Evolutionary conservation across 1,140 invertebrate genomes (phyloP).

Genomic region (Brachionus plicatilis): DNA sequence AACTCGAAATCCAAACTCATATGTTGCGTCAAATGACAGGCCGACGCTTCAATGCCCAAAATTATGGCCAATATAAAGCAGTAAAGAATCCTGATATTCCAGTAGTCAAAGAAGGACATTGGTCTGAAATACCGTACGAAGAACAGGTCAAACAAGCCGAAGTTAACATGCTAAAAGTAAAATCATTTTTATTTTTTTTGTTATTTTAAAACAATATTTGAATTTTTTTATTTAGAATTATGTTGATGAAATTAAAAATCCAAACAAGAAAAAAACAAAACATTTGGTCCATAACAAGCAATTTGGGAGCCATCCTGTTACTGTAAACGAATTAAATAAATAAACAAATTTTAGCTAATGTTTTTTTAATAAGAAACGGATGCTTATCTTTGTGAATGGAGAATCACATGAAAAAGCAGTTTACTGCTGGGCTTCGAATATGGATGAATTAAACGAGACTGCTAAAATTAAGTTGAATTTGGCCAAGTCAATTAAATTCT

Average conservation of each 20-base stretch:
- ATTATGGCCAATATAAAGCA: background rate
- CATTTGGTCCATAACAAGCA: background rate
- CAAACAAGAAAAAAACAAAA: constrained; percentile 45
- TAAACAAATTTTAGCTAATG: background rate
- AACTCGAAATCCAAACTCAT: constrained; percentile 55
- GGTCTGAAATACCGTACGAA: constrained; percentile 50
- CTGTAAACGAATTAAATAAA: constrained; percentile 43
- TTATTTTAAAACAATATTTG: background rate
- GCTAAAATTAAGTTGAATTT: constrained; percentile 49
- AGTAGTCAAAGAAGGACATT: constrained; percentile 52
- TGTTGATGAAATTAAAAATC: constrained; percentile 47
- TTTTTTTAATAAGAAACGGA: constrained; percentile 48
- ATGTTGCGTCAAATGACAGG: constrained; percentile 54
- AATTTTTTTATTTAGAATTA: constrained; percentile 44
- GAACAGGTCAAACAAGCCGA: constrained; percentile 47
- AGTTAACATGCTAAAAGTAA: constrained; percentile 52
- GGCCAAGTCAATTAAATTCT: constrained; percentile 48
- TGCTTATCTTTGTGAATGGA: constrained; percentile 52
- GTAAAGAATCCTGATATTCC: constrained; percentile 47
- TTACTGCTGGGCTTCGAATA: constrained; percentile 51
- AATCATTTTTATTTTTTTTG: background rate
- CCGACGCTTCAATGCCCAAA: constrained; percentile 10
- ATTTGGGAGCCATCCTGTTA: constrained; percentile 45
- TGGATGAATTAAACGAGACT: constrained; percentile 50
- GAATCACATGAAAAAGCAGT: constrained; percentile 48